These are phyloP conservation scores for Limnephilus lunatus DNA, from an alignment of 2,888 invertebrate species.

Conservation along the genomic window DNA sequence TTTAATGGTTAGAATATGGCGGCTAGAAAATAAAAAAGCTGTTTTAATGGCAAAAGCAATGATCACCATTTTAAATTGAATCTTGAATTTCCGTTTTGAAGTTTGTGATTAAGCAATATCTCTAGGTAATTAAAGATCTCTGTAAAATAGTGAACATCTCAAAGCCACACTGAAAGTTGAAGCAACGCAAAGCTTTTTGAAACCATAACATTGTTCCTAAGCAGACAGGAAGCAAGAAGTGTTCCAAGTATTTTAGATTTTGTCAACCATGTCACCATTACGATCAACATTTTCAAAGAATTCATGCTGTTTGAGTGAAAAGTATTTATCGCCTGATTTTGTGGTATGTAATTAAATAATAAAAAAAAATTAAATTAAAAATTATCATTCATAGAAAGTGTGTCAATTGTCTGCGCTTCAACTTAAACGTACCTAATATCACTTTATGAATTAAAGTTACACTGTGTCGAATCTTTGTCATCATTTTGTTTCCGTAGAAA, in stretches of 20 bases:
- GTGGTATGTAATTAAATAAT: neutral
- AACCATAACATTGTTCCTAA: neutral
- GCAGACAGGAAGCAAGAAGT: constrained; percentile 29
- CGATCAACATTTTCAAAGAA: neutral
- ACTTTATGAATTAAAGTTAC: neutral
- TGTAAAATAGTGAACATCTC: neutral
- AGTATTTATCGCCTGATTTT: neutral
- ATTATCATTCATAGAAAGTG: neutral
- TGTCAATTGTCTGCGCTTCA: neutral
- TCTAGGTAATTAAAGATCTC: neutral
- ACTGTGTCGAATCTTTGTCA: neutral
- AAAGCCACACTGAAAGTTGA: neutral
- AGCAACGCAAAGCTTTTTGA: constrained; percentile 28
- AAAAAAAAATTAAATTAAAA: no score
- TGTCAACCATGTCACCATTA: neutral
- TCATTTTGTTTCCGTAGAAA: neutral
- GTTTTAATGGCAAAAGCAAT: neutral
- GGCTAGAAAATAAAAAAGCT: neutral
- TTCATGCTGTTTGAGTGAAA: neutral
- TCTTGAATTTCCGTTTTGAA: neutral
- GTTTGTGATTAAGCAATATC: neutral
- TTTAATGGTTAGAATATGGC: constrained; percentile 9
- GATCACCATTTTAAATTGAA: neutral
- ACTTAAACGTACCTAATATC: neutral
- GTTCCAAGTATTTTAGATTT: constrained; percentile 2